phyloP scores from a whole-genome alignment of 2,113 vertebrate genomes.

The Pholis gunnellus region DNA sequence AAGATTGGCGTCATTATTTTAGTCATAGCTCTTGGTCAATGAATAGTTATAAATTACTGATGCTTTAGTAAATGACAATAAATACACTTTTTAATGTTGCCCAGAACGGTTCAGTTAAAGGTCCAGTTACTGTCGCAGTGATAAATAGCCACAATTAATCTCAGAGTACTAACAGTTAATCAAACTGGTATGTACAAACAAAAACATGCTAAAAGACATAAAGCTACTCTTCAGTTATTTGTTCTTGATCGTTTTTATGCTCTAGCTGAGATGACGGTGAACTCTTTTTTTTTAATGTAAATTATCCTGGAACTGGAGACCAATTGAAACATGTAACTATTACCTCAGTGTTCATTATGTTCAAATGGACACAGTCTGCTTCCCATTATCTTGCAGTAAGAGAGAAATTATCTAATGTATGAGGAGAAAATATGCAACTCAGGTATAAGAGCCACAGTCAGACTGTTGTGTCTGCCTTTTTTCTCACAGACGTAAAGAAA shows the following conservation, averaged over 20 bases:
- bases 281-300: conserved; percentile 23
- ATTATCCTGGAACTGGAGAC: conserved; percentile 21
- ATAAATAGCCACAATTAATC: background rate
- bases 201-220: background rate
- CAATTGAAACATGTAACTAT: conserved; percentile 35
- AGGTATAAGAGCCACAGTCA: conserved; percentile 23
- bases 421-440: conserved; percentile 41
- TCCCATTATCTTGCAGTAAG: conserved; percentile 37
- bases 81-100: background rate
- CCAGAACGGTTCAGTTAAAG: background rate
- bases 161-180: background rate
- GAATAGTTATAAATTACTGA: background rate
- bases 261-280: conserved; percentile 11
- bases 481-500: conserved; percentile 45
- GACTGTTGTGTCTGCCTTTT: conserved; percentile 31
- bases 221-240: conserved; percentile 12
- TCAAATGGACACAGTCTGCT: conserved; percentile 49
- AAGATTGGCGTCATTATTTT: background rate
- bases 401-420: conserved; percentile 38
- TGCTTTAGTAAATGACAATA: background rate
- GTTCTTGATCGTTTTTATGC: conserved; percentile 15
- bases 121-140: background rate
- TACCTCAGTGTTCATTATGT: conserved; percentile 31
- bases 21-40: background rate
- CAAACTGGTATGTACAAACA: background rate